Evolutionary conservation across 1,140 invertebrate genomes (phyloP).

Genomic region (Ceratosolen solmsi): DNA sequence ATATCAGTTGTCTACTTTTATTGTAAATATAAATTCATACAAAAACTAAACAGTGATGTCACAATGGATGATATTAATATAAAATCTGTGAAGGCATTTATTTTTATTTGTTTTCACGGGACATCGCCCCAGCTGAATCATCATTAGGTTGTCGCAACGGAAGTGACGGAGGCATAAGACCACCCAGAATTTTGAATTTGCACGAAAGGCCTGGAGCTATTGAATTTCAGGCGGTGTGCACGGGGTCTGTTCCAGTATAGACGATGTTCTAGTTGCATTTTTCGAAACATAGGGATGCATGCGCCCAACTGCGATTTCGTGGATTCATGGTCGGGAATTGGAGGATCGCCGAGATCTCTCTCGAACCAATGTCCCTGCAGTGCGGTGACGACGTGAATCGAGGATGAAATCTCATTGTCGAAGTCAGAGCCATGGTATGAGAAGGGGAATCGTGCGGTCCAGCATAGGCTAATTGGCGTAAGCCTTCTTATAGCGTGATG

Average conservation of each 20-base stretch:
- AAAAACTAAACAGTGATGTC: no score
- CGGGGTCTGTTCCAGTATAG: no score
- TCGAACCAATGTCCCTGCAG: not conserved
- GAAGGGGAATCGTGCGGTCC: not conserved
- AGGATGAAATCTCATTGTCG: not conserved
- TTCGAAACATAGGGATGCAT: no score
- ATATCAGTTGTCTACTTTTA: no score
- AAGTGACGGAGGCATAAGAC: conserved; percentile 67
- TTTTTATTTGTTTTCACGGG: no score
- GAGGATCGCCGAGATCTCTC: conserved; percentile 27
- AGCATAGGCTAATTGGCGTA: not conserved
- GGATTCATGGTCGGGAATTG: conserved; percentile 46
- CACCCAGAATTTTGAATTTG: conserved; percentile 53
- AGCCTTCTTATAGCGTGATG: not conserved
- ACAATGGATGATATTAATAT: no score
- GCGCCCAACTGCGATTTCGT: conserved; percentile 6
- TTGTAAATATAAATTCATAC: no score
- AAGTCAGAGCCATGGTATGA: not conserved
- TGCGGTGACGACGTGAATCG: not conserved
- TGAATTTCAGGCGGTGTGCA: no score
- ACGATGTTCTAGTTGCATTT: no score
- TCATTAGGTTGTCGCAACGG: conserved; percentile 53
- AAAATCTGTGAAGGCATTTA: not conserved
- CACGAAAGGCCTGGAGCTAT: no score
- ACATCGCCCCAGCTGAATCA: not conserved